Conservation (phyloP, 2,797 vertebrate species). For the Nannoperca australis region DNA sequence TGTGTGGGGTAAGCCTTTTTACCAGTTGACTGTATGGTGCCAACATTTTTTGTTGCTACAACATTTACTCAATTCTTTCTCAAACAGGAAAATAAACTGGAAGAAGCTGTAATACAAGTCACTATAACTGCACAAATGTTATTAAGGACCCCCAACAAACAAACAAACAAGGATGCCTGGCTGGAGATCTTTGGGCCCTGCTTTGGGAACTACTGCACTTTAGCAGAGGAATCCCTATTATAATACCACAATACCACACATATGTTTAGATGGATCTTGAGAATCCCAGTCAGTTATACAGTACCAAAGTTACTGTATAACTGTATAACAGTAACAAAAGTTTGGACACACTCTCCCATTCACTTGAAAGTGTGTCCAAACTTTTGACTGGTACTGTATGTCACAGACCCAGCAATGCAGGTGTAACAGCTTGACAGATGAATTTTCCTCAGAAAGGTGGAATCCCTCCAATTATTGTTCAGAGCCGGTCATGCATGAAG, state of each 20-base stretch:
- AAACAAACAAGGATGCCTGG: neutral
- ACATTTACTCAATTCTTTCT: neutral
- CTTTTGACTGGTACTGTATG: neutral
- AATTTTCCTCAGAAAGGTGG: constrained; percentile 25
- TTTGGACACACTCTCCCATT: too few species aligned
- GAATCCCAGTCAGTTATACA: neutral
- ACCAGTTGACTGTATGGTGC: neutral
- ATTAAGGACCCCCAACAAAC: neutral
- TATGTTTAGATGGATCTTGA: neutral
- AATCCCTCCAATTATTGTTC: constrained; percentile 49
- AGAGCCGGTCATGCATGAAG: constrained; percentile 56
- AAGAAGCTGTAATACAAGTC: neutral
- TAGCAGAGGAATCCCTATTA: neutral
- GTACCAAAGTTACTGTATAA: too few species aligned
- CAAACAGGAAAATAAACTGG: neutral
- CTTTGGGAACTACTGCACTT: neutral
- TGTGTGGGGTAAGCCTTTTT: neutral
- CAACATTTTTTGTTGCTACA: neutral
- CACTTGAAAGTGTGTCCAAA: too few species aligned
- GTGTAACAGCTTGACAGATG: constrained; percentile 30
- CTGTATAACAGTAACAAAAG: too few species aligned
- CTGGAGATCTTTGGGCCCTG: neutral
- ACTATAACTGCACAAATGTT: neutral
- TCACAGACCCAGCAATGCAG: constrained; percentile 31
- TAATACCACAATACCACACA: neutral